phyloP scores from a whole-genome alignment of 2,113 vertebrate species.

The Aphyosemion australe region DNA sequence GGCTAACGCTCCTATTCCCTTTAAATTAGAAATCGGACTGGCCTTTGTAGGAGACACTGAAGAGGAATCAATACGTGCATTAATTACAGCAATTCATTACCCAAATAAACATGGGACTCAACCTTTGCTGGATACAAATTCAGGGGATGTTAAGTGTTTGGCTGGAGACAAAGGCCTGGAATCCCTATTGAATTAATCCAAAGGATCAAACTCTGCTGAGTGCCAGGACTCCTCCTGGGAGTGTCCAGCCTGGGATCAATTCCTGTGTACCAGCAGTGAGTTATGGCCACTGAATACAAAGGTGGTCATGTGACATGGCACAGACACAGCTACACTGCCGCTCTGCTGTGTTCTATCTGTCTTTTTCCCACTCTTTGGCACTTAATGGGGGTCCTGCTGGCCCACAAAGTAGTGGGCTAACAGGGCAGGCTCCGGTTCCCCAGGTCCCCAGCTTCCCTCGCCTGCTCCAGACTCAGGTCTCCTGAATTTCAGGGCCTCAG shows the following conservation, averaged over 20 bases:
- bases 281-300: conserved; percentile 96
- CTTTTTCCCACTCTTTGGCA: conserved; percentile 47
- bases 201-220: conserved; percentile 87
- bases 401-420: conserved; percentile 72
- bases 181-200: conserved; percentile 90
- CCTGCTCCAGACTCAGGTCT: conserved; percentile 59
- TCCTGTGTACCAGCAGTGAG: conserved; percentile 84
- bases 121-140: conserved; percentile 90
- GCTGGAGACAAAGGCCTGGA: conserved; percentile 88
- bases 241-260: conserved; percentile 86
- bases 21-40: conserved; percentile 96
- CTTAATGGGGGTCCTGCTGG: conserved; percentile 81
- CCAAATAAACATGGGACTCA: conserved; percentile 92
- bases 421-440: conserved; percentile 58
- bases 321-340: conserved; percentile 79
- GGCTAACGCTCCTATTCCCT: conserved; percentile 80
- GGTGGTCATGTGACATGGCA: conserved; percentile 84
- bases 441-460: conserved; percentile 41
- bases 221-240: conserved; percentile 86
- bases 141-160: conserved; percentile 81
- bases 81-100: conserved; percentile 99
- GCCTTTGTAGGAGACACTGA: conserved; percentile 88
- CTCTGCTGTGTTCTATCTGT: conserved; percentile 63
- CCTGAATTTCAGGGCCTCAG: conserved; percentile 46
- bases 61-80: conserved; percentile 93